Evolutionary conservation across 2,797 vertebrate species (phyloP).

Genomic region (Zalophus californianus): DNA sequence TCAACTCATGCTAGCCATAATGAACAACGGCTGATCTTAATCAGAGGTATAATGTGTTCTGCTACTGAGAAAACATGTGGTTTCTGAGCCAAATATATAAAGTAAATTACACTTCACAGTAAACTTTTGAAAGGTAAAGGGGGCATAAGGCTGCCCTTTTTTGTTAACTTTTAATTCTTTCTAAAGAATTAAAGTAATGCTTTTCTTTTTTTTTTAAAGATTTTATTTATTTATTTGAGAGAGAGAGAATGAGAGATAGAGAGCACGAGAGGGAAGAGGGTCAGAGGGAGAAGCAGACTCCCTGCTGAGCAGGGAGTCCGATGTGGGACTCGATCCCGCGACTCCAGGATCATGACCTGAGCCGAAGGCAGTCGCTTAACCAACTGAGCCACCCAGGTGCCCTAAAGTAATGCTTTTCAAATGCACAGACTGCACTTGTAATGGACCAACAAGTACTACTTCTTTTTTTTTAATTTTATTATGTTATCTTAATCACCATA

Average conservation of each 20-base stretch:
- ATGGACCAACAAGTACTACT: neutral
- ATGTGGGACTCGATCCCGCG: too few species aligned
- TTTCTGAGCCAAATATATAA: neutral
- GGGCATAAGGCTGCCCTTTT: neutral
- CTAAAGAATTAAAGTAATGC: neutral
- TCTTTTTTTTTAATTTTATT: neutral
- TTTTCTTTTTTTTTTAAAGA: neutral
- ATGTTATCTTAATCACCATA: too few species aligned
- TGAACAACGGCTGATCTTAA: conserved; percentile 10
- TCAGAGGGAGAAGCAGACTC: too few species aligned
- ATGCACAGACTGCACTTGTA: neutral
- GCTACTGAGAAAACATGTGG: conserved; percentile 27
- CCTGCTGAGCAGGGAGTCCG: too few species aligned
- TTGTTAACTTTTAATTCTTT: neutral
- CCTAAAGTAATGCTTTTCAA: neutral
- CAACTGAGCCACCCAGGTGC: too few species aligned
- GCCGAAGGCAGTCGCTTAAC: too few species aligned
- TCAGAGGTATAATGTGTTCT: neutral
- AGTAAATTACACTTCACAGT: neutral
- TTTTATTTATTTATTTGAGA: too few species aligned
- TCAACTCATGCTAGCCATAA: neutral
- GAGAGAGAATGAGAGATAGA: too few species aligned
- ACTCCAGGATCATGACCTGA: too few species aligned
- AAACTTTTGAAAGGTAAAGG: neutral
- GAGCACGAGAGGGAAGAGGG: too few species aligned